Percentiles rank a stretch among this genome's conserved stretches.
Conservation (phyloP, 2,888 invertebrate genomes). For the Tanytarsus gracilentus region DNA sequence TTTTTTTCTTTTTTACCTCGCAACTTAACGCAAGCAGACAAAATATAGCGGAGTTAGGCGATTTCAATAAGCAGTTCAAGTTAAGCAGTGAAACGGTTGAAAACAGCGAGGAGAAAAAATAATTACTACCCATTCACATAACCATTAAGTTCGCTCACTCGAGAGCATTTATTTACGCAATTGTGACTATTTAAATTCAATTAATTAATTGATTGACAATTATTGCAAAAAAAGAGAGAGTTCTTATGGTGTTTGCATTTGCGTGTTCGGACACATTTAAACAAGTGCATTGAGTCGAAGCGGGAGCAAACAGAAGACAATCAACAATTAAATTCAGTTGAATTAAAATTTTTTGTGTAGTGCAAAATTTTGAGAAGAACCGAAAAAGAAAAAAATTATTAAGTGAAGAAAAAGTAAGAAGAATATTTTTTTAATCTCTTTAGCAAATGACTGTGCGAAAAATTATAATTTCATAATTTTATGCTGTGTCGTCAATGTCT, state of each 20-base stretch:
- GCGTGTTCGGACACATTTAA: neutral
- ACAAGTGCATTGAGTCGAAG: too few species aligned
- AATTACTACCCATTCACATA: neutral
- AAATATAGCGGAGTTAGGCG: conserved; percentile 27
- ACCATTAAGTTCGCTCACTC: conserved; percentile 5
- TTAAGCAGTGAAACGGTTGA: conserved; percentile 23
- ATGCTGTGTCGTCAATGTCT: too few species aligned
- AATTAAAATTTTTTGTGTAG: too few species aligned
- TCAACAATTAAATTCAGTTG: too few species aligned
- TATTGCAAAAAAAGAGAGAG: neutral
- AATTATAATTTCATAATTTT: too few species aligned
- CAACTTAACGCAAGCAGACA: neutral
- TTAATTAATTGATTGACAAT: conserved; percentile 15
- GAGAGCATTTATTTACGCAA: neutral
- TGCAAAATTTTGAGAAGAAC: too few species aligned
- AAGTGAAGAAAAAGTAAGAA: too few species aligned
- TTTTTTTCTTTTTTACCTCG: conserved; percentile 22
- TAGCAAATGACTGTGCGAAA: too few species aligned
- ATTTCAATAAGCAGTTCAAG: conserved; percentile 26
- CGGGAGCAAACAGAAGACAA: too few species aligned
- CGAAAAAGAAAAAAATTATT: too few species aligned
- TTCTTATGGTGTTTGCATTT: neutral
- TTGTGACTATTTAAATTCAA: conserved; percentile 14
- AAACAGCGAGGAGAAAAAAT: conserved; percentile 8
- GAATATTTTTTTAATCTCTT: too few species aligned